phyloP scores from a whole-genome alignment of 2,888 invertebrate genomes.

The Chrysotoxum bicinctum region DNA sequence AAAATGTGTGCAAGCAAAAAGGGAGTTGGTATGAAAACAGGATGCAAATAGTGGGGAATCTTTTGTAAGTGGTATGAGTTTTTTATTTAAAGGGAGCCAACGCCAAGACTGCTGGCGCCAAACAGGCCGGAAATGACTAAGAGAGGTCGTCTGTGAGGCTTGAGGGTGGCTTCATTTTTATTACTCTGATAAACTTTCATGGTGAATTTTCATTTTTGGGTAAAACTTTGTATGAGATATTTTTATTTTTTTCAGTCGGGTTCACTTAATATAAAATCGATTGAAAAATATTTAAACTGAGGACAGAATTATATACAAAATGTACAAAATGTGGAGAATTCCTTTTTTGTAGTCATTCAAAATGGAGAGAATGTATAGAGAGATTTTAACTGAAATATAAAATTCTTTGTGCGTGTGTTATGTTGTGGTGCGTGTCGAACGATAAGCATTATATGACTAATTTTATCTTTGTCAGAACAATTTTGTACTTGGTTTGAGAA shows the following conservation, averaged over 20 bases:
- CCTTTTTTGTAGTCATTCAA: background rate
- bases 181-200: constrained; percentile 30
- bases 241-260: background rate
- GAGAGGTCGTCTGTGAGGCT: constrained; percentile 38
- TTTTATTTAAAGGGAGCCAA: constrained; percentile 48
- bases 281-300: constrained; percentile 46
- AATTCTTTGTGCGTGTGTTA: background rate
- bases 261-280: constrained; percentile 57
- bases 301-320: background rate
- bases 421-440: background rate
- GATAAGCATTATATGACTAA: background rate
- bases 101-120: constrained; percentile 64
- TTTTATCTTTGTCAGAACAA: background rate
- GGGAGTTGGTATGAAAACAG: constrained; percentile 42
- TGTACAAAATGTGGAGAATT: constrained; percentile 10
- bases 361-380: background rate
- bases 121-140: constrained; percentile 58
- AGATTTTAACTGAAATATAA: background rate
- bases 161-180: constrained; percentile 43
- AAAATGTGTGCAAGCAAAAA: constrained; percentile 34
- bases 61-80: constrained; percentile 30
- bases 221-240: constrained; percentile 19
- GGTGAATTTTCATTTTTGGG: constrained; percentile 26
- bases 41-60: constrained; percentile 52
- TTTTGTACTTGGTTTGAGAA: background rate